phyloP scores from a whole-genome alignment of 1,140 invertebrate species.

The Spodoptera frugiperda region DNA sequence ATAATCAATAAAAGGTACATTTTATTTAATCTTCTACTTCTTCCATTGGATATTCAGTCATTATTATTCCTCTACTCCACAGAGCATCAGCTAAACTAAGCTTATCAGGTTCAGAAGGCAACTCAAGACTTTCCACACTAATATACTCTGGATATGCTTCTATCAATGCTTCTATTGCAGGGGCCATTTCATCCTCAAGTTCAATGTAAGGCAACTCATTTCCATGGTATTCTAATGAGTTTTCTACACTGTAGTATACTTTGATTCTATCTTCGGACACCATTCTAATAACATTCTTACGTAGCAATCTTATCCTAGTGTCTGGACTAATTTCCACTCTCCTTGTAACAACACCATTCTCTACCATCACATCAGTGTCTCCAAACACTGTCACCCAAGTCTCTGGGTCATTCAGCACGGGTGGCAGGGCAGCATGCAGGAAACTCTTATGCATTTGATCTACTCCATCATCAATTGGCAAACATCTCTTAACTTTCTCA shows the following conservation, averaged over 20 bases:
- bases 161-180: slow-evolving; percentile 91
- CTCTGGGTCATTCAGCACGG: slow-evolving; percentile 90
- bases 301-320: slow-evolving; percentile 90
- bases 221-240: slow-evolving; percentile 94
- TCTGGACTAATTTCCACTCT: slow-evolving; percentile 89
- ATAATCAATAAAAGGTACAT: neutral
- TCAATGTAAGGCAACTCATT: slow-evolving; percentile 93
- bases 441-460: slow-evolving; percentile 94
- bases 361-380: slow-evolving; percentile 89
- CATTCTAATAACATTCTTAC: slow-evolving; percentile 91
- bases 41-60: slow-evolving; percentile 80
- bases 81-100: slow-evolving; percentile 80
- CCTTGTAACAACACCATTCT: slow-evolving; percentile 88
- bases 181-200: slow-evolving; percentile 88
- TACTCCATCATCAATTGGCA: slow-evolving; percentile 93
- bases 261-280: slow-evolving; percentile 88
- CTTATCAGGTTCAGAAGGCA: slow-evolving; percentile 88
- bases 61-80: slow-evolving; percentile 75
- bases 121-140: slow-evolving; percentile 90
- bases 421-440: slow-evolving; percentile 95
- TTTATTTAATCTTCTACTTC: slow-evolving; percentile 71
- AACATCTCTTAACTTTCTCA: slow-evolving; percentile 87
- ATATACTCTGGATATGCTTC: slow-evolving; percentile 92
- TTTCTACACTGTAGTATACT: slow-evolving; percentile 94
- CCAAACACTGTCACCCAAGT: slow-evolving; percentile 89